These are phyloP conservation scores for Poeciliopsis paucimaculata DNA, from an alignment of 2,797 vertebrate species.

Conservation along the genomic window DNA sequence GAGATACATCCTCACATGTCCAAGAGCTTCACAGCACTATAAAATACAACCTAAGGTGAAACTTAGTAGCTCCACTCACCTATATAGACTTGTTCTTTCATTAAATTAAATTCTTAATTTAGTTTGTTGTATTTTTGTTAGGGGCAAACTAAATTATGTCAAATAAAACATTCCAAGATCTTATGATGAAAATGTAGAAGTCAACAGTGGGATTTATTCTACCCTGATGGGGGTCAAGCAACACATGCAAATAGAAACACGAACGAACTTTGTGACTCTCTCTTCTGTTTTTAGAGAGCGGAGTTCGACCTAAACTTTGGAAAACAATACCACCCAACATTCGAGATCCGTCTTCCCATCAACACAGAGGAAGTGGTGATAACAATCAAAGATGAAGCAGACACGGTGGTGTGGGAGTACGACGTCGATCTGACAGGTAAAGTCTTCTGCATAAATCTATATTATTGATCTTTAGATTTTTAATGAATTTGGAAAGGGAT, in stretches of 20 bases:
- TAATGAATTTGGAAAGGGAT: too few relatives aligned
- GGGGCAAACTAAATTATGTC: neutral
- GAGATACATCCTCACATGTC: neutral
- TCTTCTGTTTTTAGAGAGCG: neutral
- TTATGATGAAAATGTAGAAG: neutral
- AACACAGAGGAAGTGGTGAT: neutral
- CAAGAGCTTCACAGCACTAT: neutral
- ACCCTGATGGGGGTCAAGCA: neutral
- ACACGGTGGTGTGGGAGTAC: neutral
- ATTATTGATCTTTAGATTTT: too few relatives aligned
- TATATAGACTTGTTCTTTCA: neutral
- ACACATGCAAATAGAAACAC: neutral
- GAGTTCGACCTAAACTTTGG: neutral
- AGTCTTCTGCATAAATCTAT: neutral
- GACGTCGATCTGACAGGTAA: neutral
- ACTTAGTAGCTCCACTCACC: neutral
- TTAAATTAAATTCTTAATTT: neutral
- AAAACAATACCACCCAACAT: neutral
- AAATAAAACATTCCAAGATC: neutral
- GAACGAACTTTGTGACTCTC: neutral
- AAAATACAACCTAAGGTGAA: neutral
- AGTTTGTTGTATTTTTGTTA: neutral
- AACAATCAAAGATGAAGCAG: neutral
- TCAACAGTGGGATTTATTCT: neutral
- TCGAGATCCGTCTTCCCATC: neutral